Conservation (phyloP, 1,140 invertebrate species). For the Dreissena polymorpha region DNA sequence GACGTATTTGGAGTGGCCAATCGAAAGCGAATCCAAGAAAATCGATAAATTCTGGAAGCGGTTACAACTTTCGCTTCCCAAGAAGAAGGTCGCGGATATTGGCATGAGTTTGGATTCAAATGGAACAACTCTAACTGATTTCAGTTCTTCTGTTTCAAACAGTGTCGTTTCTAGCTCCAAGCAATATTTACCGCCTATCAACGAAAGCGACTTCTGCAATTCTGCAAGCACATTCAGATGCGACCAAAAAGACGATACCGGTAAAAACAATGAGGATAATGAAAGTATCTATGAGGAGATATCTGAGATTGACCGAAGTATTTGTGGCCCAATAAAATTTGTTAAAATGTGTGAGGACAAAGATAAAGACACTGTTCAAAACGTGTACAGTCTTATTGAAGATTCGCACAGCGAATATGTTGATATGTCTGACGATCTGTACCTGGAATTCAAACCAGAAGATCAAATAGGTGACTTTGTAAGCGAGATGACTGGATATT, state of each 20-base stretch:
- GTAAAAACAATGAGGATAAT: not conserved
- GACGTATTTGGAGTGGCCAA: conserved; percentile 68
- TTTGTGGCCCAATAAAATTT: not conserved
- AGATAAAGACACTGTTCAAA: not conserved
- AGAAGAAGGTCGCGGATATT: conserved; percentile 56
- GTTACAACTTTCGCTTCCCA: conserved; percentile 65
- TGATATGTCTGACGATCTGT: not conserved
- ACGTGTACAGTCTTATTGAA: not conserved
- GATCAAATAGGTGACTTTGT: not conserved
- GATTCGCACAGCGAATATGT: not conserved
- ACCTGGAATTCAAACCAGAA: not conserved
- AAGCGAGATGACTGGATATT: too few relatives aligned
- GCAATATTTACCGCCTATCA: not conserved
- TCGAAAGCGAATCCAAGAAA: conserved; percentile 49
- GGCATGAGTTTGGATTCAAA: not conserved
- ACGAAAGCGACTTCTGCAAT: not conserved
- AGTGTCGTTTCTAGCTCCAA: too few relatives aligned
- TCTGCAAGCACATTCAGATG: not conserved
- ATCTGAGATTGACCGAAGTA: not conserved
- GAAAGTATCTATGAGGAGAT: not conserved
- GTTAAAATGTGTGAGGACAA: not conserved
- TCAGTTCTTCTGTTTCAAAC: not conserved
- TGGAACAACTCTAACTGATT: not conserved
- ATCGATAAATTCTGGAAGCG: conserved; percentile 68
- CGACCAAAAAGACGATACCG: too few relatives aligned